Base-by-base conservation (phyloP, 2,888 invertebrate species). In the Liodrosophila aerea region DNA sequence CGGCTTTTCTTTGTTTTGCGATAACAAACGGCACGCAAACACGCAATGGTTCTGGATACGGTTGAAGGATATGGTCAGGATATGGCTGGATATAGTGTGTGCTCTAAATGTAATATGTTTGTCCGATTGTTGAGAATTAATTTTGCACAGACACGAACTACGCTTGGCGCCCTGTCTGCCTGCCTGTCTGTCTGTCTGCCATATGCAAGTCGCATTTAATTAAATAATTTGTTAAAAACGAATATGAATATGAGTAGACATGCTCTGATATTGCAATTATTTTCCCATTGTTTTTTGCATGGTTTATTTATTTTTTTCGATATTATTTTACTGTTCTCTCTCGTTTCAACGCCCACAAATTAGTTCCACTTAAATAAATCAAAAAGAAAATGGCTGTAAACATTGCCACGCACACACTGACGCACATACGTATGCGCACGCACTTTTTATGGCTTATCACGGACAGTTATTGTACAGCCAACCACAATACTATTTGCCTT, bases 301-400 rank as follows among this genome's bases (percentile, higher is more conserved):
- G n/a, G n/a, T 30, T 44, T 18, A 4, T 39, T 11, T 34, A 8
- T 59, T 52, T 44, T 12, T 39, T 12, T 7, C 22, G 22, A 22
- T 22, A 5, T 40, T 39, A 13, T 59, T 58, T 62, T 73, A 57
- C 36, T 67, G 3, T 61, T 69, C 12, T 56, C 18, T 41, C 49
- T 57, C 81, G 71, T 74, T 86, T 86, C 81, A 81, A 86, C 81
- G 81, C 81, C 86, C 86, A 69, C 86, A 81, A 22, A 81, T 81
- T 86, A 81, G 81, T 81, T 86, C 77, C 81, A 81, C 82, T 69
- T 71, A 84, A 81, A 81, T 86, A 81, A 86, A 84, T 86, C 81
- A 80, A 83, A 80, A 80, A 4, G 22, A 73, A 80, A 66, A 74
- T 71, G 37, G 60, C 56, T 74, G 76, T 63, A 78, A 85, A 85